Percentiles rank a stretch among this genome's conserved stretches.
These are phyloP conservation scores for Linyphia triangularis DNA, from an alignment of 2,888 invertebrate genomes.

Conservation along the genomic window DNA sequence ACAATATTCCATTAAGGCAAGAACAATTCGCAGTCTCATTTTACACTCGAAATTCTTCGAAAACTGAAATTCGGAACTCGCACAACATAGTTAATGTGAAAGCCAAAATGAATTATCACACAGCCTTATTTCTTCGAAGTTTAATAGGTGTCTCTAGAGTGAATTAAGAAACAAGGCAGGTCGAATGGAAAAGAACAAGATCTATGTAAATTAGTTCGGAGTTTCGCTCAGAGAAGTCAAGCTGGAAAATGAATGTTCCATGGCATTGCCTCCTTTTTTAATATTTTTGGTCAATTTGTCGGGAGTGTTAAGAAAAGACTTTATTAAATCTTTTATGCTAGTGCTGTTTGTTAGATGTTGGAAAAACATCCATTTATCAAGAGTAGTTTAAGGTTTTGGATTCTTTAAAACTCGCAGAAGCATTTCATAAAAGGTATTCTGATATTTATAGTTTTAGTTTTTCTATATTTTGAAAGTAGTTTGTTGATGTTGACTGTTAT, in stretches of 20 bases:
- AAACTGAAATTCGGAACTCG: constrained; percentile 33
- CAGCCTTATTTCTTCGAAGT: constrained; percentile 44
- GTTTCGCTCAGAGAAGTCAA: constrained; percentile 19
- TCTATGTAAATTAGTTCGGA: constrained; percentile 56
- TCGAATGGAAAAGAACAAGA: constrained; percentile 57
- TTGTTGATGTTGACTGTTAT: too few species aligned
- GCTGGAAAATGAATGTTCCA: neutral
- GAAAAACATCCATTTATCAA: constrained; percentile 23
- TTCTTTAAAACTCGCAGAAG: too few species aligned
- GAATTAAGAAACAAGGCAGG: constrained; percentile 66
- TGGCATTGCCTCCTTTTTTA: constrained; percentile 42
- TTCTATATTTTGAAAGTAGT: too few species aligned
- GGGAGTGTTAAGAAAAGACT: constrained; percentile 16
- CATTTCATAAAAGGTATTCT: too few species aligned
- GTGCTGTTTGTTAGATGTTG: neutral
- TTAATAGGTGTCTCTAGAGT: constrained; percentile 58
- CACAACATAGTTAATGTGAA: constrained; percentile 58
- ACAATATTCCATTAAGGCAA: neutral
- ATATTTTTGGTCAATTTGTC: constrained; percentile 60
- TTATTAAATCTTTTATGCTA: constrained; percentile 51
- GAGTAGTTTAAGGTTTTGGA: too few species aligned
- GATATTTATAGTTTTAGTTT: too few species aligned
- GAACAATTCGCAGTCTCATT: constrained; percentile 36
- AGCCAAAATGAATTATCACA: constrained; percentile 59
- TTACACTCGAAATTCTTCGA: constrained; percentile 17